phyloP scores from a whole-genome alignment of 2,888 invertebrate species.

The Atrina japonica region DNA sequence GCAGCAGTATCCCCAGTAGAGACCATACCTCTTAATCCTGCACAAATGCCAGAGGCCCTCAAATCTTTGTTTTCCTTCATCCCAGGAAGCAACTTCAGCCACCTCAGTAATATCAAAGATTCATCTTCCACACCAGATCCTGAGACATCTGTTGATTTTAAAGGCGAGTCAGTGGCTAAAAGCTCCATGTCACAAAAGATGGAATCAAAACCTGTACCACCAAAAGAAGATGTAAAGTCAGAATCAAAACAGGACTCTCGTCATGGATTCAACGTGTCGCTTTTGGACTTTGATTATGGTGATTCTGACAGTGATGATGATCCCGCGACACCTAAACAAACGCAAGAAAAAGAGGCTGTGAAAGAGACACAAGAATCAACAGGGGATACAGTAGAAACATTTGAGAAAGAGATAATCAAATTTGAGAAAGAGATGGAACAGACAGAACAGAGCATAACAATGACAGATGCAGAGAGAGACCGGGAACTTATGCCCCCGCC shows the following conservation, averaged over 20 bases:
- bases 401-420: constrained; percentile 1
- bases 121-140: background rate
- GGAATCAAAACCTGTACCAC: constrained; percentile 1
- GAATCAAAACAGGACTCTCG: constrained; percentile 37
- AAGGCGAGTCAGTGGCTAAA: background rate
- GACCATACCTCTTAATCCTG: constrained; percentile 26
- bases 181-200: background rate
- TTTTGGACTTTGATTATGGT: constrained; percentile 60
- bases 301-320: constrained; percentile 63
- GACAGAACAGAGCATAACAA: too few species aligned
- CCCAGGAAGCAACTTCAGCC: constrained; percentile 44
- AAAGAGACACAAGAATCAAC: background rate
- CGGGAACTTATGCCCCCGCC: constrained; percentile 26
- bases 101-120: constrained; percentile 33
- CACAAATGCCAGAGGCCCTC: constrained; percentile 56
- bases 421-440: constrained; percentile 16
- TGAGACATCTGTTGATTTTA: background rate
- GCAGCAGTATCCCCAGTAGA: constrained; percentile 11
- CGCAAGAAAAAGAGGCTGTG: constrained; percentile 11
- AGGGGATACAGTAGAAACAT: background rate
- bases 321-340: constrained; percentile 18
- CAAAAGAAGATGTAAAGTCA: constrained; percentile 26
- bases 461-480: constrained; percentile 10
- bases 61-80: constrained; percentile 61
- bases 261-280: constrained; percentile 40